Conservation (phyloP, 2,888 invertebrate genomes). For the Dichetophora obliterata region DNA sequence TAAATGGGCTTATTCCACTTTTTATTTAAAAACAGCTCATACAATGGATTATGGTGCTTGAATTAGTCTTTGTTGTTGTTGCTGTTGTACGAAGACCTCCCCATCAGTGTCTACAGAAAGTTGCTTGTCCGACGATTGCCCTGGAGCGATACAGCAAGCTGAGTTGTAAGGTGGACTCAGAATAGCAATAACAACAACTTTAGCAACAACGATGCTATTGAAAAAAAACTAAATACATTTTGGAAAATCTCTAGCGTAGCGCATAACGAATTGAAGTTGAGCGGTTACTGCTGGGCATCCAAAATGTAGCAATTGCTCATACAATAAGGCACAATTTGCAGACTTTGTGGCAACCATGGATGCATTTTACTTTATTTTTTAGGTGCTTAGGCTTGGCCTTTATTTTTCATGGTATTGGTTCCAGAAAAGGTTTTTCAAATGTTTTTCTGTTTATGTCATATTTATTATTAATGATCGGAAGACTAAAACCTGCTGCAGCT, state of each 20-base stretch:
- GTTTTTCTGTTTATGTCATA: background rate
- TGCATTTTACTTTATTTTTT: background rate
- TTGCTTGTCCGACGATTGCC: too few species aligned
- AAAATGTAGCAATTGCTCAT: constrained; percentile 46
- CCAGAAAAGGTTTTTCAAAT: too few species aligned
- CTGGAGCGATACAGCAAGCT: too few species aligned
- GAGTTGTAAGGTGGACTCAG: too few species aligned
- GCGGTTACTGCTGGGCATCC: constrained; percentile 6
- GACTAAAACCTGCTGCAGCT: constrained; percentile 7
- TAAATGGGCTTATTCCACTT: too few species aligned
- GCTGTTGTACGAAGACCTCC: too few species aligned
- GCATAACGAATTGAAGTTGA: constrained; percentile 32
- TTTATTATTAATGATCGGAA: constrained; percentile 35
- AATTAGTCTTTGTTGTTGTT: too few species aligned
- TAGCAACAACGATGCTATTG: background rate
- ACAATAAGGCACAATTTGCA: constrained; percentile 37
- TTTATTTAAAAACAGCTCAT: too few species aligned
- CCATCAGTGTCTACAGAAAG: background rate
- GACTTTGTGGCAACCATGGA: constrained; percentile 25
- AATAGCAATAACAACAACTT: background rate
- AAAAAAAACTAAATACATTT: constrained; percentile 45
- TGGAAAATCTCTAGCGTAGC: constrained; percentile 35
- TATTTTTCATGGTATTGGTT: background rate
- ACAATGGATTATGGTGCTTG: background rate
- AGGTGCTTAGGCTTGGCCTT: background rate